phyloP scores from a whole-genome alignment of 2,797 vertebrate genomes.

The Sebastes nivosus region DNA sequence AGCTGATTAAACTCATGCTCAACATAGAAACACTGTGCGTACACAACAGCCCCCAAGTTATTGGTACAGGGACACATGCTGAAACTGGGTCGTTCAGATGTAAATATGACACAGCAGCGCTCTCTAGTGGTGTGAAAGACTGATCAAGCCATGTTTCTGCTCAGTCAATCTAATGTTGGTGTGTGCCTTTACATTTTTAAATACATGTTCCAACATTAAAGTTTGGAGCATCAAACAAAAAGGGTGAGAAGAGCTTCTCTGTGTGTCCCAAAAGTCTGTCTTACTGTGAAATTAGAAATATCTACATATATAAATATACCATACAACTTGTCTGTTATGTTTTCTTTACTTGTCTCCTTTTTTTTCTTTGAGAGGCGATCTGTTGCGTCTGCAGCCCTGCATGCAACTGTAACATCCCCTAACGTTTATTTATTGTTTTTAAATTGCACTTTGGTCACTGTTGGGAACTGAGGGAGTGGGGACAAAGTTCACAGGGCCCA shows the following conservation, averaged over 20 bases:
- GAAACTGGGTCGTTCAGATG: background rate
- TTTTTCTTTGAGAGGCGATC: background rate
- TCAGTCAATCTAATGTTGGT: background rate
- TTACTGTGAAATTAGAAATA: background rate
- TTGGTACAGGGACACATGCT: background rate
- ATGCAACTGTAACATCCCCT: conserved; percentile 13
- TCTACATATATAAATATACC: background rate
- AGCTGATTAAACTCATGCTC: background rate
- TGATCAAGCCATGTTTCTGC: background rate
- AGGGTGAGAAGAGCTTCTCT: background rate
- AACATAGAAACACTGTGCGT: background rate
- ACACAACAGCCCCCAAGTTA: too few species aligned
- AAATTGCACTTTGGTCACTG: conserved; percentile 79
- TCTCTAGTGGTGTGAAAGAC: conserved; percentile 46
- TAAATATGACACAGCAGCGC: conserved; percentile 24
- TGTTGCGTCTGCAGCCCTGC: background rate
- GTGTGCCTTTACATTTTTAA: background rate
- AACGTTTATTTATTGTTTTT: conserved; percentile 69
- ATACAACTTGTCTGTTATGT: background rate
- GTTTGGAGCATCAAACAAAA: background rate
- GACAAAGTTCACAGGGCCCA: conserved; percentile 83
- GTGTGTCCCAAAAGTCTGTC: background rate
- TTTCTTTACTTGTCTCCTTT: background rate
- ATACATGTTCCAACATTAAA: background rate
- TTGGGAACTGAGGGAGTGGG: conserved; percentile 73